phyloP scores from a whole-genome alignment of 2,797 vertebrate species.

The Myotis vivesi region DNA sequence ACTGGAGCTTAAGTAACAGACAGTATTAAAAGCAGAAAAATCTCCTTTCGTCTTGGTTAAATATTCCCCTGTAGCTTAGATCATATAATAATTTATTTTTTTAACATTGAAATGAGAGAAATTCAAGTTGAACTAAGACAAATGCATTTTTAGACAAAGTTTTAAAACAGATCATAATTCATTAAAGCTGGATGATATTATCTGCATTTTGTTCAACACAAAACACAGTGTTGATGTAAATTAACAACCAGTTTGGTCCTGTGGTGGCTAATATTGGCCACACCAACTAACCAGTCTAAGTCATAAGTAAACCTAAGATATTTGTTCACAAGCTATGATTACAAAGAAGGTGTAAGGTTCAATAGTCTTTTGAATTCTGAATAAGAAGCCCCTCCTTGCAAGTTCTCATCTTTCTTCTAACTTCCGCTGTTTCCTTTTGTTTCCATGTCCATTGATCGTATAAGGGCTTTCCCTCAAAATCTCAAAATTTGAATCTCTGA shows the following conservation, averaged over 20 bases:
- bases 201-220: not conserved
- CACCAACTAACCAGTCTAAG: not conserved
- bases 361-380: not conserved
- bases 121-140: not conserved
- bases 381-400: not conserved
- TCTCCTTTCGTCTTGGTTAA: slow-evolving; percentile 15
- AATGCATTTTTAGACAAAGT: slow-evolving; percentile 15
- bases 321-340: slow-evolving; percentile 5
- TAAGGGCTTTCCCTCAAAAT: not conserved
- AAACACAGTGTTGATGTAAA: not conserved
- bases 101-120: slow-evolving; percentile 21
- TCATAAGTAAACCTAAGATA: not conserved
- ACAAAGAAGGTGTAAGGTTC: not conserved
- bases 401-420: not conserved
- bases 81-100: slow-evolving; percentile 17
- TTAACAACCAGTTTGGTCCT: not conserved
- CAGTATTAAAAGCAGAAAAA: slow-evolving; percentile 44
- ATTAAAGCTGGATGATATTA: not conserved
- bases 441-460: not conserved
- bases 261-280: not conserved
- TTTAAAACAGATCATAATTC: not conserved
- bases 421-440: not conserved
- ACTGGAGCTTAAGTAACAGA: not conserved
- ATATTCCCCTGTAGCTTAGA: not conserved
- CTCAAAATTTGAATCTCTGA: not conserved